Conservation (phyloP, 1,140 invertebrate species). For the Melanaphis sacchari region DNA sequence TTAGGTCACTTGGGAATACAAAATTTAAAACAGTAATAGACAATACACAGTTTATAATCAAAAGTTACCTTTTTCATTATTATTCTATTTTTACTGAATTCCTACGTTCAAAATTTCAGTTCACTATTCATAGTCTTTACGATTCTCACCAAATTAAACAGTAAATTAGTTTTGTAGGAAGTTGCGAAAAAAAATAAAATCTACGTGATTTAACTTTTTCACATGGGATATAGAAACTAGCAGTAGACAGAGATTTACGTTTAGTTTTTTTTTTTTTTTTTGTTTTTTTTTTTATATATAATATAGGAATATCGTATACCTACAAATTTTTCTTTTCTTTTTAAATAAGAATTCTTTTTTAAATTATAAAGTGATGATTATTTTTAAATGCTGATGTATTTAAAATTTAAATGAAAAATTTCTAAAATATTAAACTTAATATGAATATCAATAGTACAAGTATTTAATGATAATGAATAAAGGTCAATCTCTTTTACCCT, state of each 20-base stretch:
- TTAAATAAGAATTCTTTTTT: too few relatives aligned
- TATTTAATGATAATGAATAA: neutral
- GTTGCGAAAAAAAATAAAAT: neutral
- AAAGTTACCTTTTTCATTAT: neutral
- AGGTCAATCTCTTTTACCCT: too few relatives aligned
- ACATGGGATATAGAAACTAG: neutral
- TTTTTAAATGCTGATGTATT: too few relatives aligned
- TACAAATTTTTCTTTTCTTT: neutral
- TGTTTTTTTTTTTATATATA: neutral
- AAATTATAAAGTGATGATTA: too few relatives aligned
- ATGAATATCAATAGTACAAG: neutral
- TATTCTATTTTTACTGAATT: neutral
- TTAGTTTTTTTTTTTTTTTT: neutral
- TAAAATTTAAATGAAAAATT: neutral
- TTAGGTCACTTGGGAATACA: neutral
- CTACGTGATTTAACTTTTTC: neutral
- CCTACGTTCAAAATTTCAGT: neutral
- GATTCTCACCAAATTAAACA: neutral
- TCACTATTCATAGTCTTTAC: neutral
- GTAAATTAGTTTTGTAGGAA: neutral
- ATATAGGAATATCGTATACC: neutral
- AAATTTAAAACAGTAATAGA: neutral
- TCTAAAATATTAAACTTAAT: neutral
- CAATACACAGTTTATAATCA: neutral
- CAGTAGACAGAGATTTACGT: neutral